A percentile compares a stretch with the other conserved stretches of the same genome.
phyloP scores from a whole-genome alignment of 2,888 invertebrate genomes.

The Sarcophaga carnaria region DNA sequence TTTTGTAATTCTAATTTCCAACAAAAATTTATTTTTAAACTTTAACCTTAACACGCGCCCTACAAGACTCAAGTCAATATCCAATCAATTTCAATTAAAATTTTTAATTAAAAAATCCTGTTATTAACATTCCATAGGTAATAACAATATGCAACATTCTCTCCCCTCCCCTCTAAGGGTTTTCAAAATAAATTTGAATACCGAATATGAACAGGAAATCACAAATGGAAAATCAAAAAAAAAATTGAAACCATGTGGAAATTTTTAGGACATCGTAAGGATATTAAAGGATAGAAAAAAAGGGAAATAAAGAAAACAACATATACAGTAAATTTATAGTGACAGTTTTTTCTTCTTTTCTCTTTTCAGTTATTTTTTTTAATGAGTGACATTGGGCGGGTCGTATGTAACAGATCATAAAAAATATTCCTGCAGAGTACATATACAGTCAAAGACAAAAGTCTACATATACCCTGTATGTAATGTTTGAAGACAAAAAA shows the following conservation, averaged over 20 bases:
- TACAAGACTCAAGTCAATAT: conserved; percentile 17
- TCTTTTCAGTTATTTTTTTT: conserved; percentile 4
- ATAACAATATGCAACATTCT: conserved; percentile 43
- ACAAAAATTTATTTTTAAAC: background rate
- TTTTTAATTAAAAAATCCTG: conserved; percentile 55
- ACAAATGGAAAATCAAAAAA: conserved; percentile 11
- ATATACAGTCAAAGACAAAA: no score
- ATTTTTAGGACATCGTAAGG: conserved; percentile 57
- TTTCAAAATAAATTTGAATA: no score
- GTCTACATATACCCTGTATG: no score
- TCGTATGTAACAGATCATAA: conserved; percentile 76
- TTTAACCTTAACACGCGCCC: conserved; percentile 49
- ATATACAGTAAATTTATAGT: conserved; percentile 57
- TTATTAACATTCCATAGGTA: conserved; percentile 53
- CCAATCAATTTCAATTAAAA: conserved; percentile 45
- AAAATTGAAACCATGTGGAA: conserved; percentile 52
- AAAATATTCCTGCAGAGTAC: conserved; percentile 69
- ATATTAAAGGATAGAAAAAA: conserved; percentile 49
- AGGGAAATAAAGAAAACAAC: conserved; percentile 3
- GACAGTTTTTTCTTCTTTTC: conserved; percentile 45
- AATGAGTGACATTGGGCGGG: conserved; percentile 59
- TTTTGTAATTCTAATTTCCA: background rate
- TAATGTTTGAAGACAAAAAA: no score
- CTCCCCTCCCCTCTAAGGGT: conserved; percentile 41
- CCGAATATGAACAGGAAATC: conserved; percentile 71